phyloP scores from a whole-genome alignment of 2,797 vertebrate species.

The Tarsius wallacei region DNA sequence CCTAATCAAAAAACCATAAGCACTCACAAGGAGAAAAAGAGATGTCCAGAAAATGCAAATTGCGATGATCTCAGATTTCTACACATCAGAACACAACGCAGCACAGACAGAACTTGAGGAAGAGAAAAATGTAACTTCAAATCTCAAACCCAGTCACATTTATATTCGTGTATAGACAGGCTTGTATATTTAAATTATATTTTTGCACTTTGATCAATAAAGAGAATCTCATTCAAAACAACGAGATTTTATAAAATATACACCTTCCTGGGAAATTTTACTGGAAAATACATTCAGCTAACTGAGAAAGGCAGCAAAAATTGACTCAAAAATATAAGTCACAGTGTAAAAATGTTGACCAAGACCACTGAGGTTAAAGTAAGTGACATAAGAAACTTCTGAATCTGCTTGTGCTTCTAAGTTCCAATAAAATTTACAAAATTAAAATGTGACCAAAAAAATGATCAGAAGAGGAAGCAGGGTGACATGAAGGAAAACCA shows the following conservation, averaged over 20 bases:
- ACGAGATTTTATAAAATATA: not conserved
- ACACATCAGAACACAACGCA: rapidly evolving
- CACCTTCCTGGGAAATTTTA: not conserved
- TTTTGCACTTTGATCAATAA: not conserved
- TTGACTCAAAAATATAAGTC: rapidly evolving
- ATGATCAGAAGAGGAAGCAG: not conserved
- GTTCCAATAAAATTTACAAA: not conserved
- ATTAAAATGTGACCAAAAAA: not conserved
- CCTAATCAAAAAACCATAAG: rapidly evolving
- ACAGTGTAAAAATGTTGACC: not conserved
- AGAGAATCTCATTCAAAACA: not conserved
- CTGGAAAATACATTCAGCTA: not conserved
- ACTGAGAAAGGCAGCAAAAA: not conserved
- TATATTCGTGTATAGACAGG: rapidly evolving
- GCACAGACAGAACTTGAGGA: not conserved
- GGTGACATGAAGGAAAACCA: rapidly evolving
- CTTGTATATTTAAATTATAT: rapidly evolving
- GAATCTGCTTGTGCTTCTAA: not conserved
- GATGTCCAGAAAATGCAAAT: rapidly evolving
- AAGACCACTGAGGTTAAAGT: not conserved
- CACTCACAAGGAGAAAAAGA: not conserved
- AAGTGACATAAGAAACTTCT: not conserved
- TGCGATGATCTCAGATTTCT: not conserved
- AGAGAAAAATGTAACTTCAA: rapidly evolving
- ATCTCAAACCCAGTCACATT: too few relatives aligned